Base-by-base conservation (phyloP, 2,797 vertebrate genomes). In the Pseudochromis fuscus region DNA sequence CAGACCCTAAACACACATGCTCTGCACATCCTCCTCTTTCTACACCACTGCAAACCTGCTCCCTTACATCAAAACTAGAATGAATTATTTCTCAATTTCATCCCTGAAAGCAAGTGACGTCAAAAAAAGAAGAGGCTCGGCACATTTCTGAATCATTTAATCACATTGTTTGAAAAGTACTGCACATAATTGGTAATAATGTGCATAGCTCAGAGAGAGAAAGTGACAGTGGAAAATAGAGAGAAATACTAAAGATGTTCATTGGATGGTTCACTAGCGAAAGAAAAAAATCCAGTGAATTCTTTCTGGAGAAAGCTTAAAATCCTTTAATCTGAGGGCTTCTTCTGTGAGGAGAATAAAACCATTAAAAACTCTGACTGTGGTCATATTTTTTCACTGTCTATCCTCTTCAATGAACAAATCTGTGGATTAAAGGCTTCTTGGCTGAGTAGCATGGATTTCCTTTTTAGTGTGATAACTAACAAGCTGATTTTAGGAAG, bases 271-370 rank as follows among this genome's bases (percentile, higher is more conserved):
- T 63, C 33, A 53, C 30, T 23, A 46, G 49, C 21, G 75, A 31
- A 74, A 52, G 69, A 76, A 83, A 35, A 24, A 50, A 75, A 72
- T 70, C 30, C 49, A 55, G 33, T 52, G 55, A 27, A 60, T 57
- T 75, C 55, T 76, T 78, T 49, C 75, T 59, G 12, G 48, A 63
- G 42, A n/a, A 35, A 68, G 55, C 30, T 68, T 60, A 7, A 66
- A 82, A 59, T 75, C 63, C 44, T 64, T 77, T 83, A 79, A 85
- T 74, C 69, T 37, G 15, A 5, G 1, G 42, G 63, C n/a, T 50
- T 75, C 30, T 58, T 60, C 58, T 62, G 27, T 42, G 16, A 64
- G 44, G 67, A 75, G 67, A 79, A 64, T 66, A 58, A 72, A 63
- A 60, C 42, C 62, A 52, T 42, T 57, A 31, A 69, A 77, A 77